phyloP scores from a whole-genome alignment of 2,113 vertebrate species.

The Struthidea cinerea region DNA sequence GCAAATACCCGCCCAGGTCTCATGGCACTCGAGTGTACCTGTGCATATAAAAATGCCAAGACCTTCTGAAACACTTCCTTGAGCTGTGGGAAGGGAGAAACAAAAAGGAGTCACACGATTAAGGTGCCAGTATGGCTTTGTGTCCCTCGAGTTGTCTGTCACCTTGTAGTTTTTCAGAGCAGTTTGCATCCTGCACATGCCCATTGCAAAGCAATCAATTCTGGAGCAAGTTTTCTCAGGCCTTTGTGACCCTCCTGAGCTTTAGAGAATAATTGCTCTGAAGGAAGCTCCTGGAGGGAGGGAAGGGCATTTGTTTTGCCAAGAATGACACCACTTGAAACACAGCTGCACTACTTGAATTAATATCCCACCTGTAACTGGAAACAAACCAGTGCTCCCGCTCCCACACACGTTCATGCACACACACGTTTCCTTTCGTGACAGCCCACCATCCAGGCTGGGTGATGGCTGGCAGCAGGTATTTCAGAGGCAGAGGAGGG shows the following conservation, averaged over 20 bases:
- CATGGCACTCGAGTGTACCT: not conserved
- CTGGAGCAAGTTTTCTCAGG: not conserved
- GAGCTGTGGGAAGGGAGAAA: not conserved
- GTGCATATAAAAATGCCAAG: not conserved
- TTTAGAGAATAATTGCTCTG: not conserved
- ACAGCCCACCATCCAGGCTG: not conserved
- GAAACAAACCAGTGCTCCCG: not conserved
- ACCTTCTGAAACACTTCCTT: not conserved
- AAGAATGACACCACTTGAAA: not conserved
- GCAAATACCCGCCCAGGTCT: not conserved
- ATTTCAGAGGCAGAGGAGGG: not conserved
- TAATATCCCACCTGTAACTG: not conserved
- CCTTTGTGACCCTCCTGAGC: not conserved
- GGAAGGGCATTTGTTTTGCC: conserved; percentile 1
- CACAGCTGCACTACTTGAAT: not conserved
- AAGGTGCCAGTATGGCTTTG: not conserved
- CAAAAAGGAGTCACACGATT: not conserved
- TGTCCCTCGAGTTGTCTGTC: not conserved
- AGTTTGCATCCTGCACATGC: not conserved
- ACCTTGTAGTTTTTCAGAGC: not conserved
- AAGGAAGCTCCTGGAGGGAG: not conserved
- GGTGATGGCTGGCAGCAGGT: not conserved
- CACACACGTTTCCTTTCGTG: not conserved
- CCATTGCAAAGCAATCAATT: not conserved
- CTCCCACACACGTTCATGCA: not conserved